Base-by-base conservation (phyloP, 2,888 invertebrate genomes). In the Sycophila texana region DNA sequence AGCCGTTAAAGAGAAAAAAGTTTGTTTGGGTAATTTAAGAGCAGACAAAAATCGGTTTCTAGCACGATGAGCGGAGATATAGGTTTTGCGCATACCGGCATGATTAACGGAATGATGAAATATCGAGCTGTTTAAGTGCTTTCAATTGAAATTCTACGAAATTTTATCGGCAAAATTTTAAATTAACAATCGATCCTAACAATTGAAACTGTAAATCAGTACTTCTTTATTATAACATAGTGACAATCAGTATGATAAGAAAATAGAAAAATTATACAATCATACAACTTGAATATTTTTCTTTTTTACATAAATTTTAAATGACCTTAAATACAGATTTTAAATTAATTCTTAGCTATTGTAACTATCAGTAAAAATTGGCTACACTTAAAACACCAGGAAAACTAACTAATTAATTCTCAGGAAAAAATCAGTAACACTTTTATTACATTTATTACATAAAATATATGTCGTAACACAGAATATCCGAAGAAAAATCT, bases 381-480 rank as follows among this genome's bases (percentile, higher is more conserved):
- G 3, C 26, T 26, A 3, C 26, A 26, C 26, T 26, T 26, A 26
- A 26, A 51, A 51, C 51, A 14, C 13, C 14, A 14, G 51, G 14
- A 51, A 51, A 51, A 51, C 51, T 51, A 51, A 14, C 14, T 51
- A 51, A 51, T 1, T 51, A 14, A 51, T 51, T 14, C 1, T 4
- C 13, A 51, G 14, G 14, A 51, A n/a, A n/a, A n/a, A n/a, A n/a
- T n/a, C n/a, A n/a, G n/a, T 4, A 51, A 51, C 51, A 51, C 14
- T 51, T 51, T 51, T 51, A 14, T 61, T 61, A 26, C 26, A 61
- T 61, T 39, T 61, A 61, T 61, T 39, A 30, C 61, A 61, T 61
- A 39, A 26, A 26, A 1, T 26, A 58, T 12, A 60, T 16, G 22
- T 60, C 61, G 39, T 12, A 39, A n/a, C 26, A 39, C 16, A 39